Conservation (phyloP, 2,113 vertebrate species). For the Psephotus haematonotus region DNA sequence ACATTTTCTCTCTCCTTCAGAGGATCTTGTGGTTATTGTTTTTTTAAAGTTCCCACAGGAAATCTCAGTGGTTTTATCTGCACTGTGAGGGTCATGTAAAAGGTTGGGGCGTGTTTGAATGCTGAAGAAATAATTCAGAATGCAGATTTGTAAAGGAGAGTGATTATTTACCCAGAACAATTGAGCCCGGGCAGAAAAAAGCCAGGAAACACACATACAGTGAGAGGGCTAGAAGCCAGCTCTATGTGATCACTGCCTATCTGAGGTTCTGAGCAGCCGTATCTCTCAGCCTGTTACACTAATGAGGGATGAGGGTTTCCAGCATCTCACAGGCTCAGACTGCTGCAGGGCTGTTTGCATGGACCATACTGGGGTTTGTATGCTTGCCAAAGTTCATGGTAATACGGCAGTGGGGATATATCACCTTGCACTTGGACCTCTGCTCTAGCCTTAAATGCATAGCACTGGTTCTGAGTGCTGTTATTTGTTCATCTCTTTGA, state of each 20-base stretch:
- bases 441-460: not conserved
- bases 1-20: constrained; percentile 51
- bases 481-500: not conserved
- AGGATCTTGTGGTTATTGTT: constrained; percentile 34
- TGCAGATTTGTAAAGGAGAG: constrained; percentile 47
- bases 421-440: not conserved
- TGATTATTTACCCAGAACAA: constrained; percentile 35
- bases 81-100: constrained; percentile 33
- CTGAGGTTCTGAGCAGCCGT: not conserved
- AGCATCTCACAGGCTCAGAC: not conserved
- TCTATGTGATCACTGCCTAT: not conserved
- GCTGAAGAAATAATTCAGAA: constrained; percentile 53
- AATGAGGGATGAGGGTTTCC: not conserved
- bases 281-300: not conserved
- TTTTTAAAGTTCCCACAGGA: constrained; percentile 69
- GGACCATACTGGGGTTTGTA: not conserved
- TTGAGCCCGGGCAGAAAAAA: constrained; percentile 24
- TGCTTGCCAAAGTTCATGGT: not conserved
- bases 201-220: constrained; percentile 28
- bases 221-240: constrained; percentile 4
- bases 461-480: not conserved
- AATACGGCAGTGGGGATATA: not conserved
- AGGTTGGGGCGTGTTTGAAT: constrained; percentile 10
- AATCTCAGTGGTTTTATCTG: constrained; percentile 24
- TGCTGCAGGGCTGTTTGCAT: not conserved